These are phyloP conservation scores for Macrosoma leucophasiata DNA, from an alignment of 2,888 invertebrate genomes.

Conservation along the genomic window DNA sequence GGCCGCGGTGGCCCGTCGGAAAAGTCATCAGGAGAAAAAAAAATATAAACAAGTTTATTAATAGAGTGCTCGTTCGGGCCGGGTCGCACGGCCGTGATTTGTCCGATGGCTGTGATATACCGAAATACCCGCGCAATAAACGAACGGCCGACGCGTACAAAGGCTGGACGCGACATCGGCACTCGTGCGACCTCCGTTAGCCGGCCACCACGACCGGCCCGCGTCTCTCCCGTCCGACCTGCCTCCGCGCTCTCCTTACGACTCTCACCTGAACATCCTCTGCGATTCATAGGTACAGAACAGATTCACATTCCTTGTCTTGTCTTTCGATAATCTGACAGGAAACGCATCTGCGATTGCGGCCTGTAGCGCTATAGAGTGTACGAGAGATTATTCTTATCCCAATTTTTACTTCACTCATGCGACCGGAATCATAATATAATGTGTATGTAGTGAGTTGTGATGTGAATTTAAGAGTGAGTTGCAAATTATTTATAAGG, in stretches of 20 bases:
- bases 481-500: too few species aligned
- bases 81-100: slow-evolving; percentile 74
- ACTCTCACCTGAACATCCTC: slow-evolving; percentile 13
- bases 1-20: slow-evolving; percentile 38
- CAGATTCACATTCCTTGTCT: too few species aligned
- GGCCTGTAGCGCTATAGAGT: too few species aligned
- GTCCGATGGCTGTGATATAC: slow-evolving; percentile 71
- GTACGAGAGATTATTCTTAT: too few species aligned
- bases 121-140: slow-evolving; percentile 69
- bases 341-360: too few species aligned
- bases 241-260: slow-evolving; percentile 12
- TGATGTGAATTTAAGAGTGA: too few species aligned
- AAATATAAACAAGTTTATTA: slow-evolving; percentile 75
- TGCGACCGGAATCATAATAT: too few species aligned
- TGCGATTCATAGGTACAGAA: slow-evolving; percentile 25
- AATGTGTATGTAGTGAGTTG: too few species aligned
- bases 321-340: too few species aligned
- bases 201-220: slow-evolving; percentile 36
- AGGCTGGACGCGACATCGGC: slow-evolving; percentile 49
- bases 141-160: slow-evolving; percentile 47
- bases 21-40: slow-evolving; percentile 59
- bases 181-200: slow-evolving; percentile 37
- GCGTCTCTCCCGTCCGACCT: slow-evolving; percentile 17
- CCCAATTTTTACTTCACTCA: too few species aligned
- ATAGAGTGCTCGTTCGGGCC: slow-evolving; percentile 70